Conservation (phyloP, 2,888 invertebrate genomes). For the Machimus atricapillus region DNA sequence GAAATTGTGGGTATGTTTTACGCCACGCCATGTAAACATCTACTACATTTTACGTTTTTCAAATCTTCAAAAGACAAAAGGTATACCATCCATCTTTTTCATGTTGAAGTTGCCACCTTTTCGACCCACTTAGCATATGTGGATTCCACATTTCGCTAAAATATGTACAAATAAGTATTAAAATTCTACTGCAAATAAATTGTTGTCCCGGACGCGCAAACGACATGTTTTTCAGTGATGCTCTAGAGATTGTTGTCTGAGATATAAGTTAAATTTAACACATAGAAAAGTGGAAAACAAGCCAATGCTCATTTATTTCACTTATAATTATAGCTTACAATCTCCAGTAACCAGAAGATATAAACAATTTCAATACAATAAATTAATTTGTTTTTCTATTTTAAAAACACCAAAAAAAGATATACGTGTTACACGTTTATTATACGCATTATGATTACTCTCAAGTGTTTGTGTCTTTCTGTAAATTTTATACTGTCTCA, state of each 20-base stretch:
- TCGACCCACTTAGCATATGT: background rate
- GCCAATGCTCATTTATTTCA: background rate
- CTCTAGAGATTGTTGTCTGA: background rate
- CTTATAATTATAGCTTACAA: background rate
- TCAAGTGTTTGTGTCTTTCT: background rate
- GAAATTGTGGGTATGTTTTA: background rate
- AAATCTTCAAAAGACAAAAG: background rate
- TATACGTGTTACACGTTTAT: background rate
- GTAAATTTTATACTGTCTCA: background rate
- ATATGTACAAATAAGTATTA: background rate
- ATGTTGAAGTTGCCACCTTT: background rate
- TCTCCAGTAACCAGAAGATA: background rate
- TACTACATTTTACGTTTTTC: background rate
- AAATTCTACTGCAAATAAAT: background rate
- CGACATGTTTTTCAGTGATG: background rate
- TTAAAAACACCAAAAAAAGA: background rate
- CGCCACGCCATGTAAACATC: background rate
- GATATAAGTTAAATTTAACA: background rate
- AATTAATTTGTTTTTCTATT: background rate
- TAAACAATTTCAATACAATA: background rate
- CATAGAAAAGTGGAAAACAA: background rate
- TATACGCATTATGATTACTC: background rate
- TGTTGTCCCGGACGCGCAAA: background rate
- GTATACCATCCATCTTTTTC: background rate
- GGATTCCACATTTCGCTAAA: background rate